Base-by-base conservation (phyloP, 2,113 vertebrate genomes). In the Cephalopterus ornatus region DNA sequence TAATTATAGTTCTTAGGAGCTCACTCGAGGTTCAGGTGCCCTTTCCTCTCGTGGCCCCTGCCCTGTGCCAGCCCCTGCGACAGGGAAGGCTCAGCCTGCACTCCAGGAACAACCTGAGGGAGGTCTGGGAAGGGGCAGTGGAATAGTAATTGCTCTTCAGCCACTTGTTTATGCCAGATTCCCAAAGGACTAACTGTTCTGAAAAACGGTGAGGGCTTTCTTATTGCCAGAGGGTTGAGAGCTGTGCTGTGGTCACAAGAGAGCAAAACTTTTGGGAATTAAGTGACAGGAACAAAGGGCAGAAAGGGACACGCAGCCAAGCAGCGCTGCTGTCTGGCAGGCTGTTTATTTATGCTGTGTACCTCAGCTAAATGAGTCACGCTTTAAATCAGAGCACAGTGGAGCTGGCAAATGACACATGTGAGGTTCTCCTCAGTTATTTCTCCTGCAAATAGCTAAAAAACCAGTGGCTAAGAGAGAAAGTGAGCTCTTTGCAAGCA, bases 321-420 rank as follows among this genome's bases (percentile, higher is more conserved):
- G 23, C 35, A 35, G 41, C 11, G 18, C 32, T 68, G 44, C 46
- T 80, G 15, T 47, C 27, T 84, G 81, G 66, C 50, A 24, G 7
- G 23, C 28, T 82, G 6, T 46, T 95, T 88, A 77, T 92, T 96
- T 91, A 78, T 92, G 66, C 12, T 92, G 75, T 67, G 11, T 72
- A 44, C 62, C 75, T 92, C 89, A 91, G 62, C 62, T 79, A 49
- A 66, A 20, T 91, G 89, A 95, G 32, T 94, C 71, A 92, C 17
- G 20, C 66, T 59, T 67, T 72, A 79, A 95, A 88, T 49, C 82
- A 71, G 27, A 59, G 49, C 32, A 49, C 30, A 67, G n/a, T 37
- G 78, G 27, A 82, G 58, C 5, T 71, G 79, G 79, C 71, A 91
- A 88, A 92, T 49, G 46, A 32, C 39, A 71, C 30, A 17, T 41